phyloP scores from a whole-genome alignment of 2,888 invertebrate species.

The Euzetes globulus region DNA sequence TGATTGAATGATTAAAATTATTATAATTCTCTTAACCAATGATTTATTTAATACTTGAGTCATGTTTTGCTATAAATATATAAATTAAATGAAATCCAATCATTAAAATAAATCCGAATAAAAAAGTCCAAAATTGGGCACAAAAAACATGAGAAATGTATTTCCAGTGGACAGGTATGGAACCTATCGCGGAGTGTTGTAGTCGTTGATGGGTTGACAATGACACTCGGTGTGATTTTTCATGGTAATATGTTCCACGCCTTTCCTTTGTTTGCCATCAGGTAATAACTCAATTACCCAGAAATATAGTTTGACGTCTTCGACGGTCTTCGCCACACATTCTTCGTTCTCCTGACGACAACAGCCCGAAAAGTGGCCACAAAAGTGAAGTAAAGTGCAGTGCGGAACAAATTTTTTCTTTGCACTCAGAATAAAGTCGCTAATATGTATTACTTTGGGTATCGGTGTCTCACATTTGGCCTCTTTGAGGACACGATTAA shows the following conservation, averaged over 20 bases:
- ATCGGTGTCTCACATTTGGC: slow-evolving; percentile 33
- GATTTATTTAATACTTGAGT: too few relatives aligned
- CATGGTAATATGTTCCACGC: slow-evolving; percentile 31
- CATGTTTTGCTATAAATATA: too few relatives aligned
- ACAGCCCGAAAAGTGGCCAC: slow-evolving; percentile 34
- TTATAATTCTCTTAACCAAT: not conserved
- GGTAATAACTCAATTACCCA: slow-evolving; percentile 33
- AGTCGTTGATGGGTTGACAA: slow-evolving; percentile 31
- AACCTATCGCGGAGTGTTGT: not conserved
- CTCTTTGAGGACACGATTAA: slow-evolving; percentile 28
- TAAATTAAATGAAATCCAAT: too few relatives aligned
- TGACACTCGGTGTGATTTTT: slow-evolving; percentile 36
- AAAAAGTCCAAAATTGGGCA: too few relatives aligned
- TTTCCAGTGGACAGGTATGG: not conserved
- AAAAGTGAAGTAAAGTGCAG: slow-evolving; percentile 31
- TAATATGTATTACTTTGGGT: slow-evolving; percentile 29
- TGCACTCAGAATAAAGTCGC: slow-evolving; percentile 22
- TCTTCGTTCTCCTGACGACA: slow-evolving; percentile 36
- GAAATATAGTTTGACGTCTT: slow-evolving; percentile 33
- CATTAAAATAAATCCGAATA: not conserved
- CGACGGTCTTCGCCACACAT: slow-evolving; percentile 32
- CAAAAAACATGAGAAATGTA: too few relatives aligned
- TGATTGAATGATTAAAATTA: not conserved
- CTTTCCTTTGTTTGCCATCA: slow-evolving; percentile 33
- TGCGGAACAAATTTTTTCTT: slow-evolving; percentile 35